Percentiles rank a stretch among this genome's conserved stretches.
Conservation (phyloP, 1,140 invertebrate genomes). For the Brachionus paranguensis region DNA sequence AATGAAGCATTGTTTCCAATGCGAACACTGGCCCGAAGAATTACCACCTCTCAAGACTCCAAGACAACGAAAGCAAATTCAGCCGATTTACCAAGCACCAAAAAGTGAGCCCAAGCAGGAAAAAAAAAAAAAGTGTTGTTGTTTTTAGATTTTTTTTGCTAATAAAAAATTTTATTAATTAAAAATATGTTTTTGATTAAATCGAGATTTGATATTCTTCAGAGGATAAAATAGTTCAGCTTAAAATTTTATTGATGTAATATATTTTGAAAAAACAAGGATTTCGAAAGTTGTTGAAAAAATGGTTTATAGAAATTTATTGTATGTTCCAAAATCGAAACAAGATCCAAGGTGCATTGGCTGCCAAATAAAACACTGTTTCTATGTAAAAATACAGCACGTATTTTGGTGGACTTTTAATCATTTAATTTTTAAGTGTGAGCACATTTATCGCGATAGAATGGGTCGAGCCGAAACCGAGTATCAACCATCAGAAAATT, state of each 20-base stretch:
- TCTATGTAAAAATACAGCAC: background rate
- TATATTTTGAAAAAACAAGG: background rate
- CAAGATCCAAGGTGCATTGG: background rate
- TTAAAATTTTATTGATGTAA: background rate
- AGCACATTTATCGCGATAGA: background rate
- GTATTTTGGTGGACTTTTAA: background rate
- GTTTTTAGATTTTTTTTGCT: background rate
- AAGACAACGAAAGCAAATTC: background rate
- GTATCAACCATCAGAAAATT: background rate
- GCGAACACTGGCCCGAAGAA: background rate
- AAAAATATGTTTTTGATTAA: background rate
- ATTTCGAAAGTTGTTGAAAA: background rate
- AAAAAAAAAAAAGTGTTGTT: slow-evolving; percentile 31
- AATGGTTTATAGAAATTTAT: background rate
- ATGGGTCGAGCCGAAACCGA: background rate
- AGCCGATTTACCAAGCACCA: background rate
- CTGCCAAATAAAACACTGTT: background rate
- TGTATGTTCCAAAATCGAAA: background rate
- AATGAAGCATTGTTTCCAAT: slow-evolving; percentile 25
- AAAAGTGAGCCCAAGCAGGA: background rate
- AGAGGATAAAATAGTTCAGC: background rate
- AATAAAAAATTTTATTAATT: background rate
- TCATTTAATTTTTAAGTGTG: background rate
- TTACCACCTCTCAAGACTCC: background rate
- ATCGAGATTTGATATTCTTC: background rate